Base-by-base conservation (phyloP, 2,888 invertebrate genomes). In the Axea sp. region DNA sequence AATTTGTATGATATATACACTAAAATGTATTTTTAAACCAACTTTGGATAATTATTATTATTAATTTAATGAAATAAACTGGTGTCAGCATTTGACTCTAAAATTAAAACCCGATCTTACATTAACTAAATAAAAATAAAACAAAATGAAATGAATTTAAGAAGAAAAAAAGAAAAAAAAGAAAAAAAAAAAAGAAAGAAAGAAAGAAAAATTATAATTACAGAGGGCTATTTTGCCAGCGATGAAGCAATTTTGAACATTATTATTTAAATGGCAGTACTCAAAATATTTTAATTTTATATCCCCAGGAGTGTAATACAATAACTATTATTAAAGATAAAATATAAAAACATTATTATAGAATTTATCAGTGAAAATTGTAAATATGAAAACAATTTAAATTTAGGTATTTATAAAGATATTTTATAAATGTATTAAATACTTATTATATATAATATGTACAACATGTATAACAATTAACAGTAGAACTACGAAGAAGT, bases 161-260 rank as follows among this genome's bases (percentile, higher is more conserved):
- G n/a, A 12, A 12, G 2, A 43, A 24, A 14, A 24, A 43, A 12
- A 2, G 14, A 7, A 26, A 11, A 26, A 24, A 26, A 24, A 43
- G n/a, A n/a, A n/a, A 31, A 33, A 31, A 12, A 5, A 12, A 31
- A 24, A 12, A 12, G 2, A 43, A 24, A 14, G 11, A 43, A 12
- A 2, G 14, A 7, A 26, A 11, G 12, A 24, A 26, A 24, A 43
- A 11, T 26, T 19, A 7, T 11, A 4, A 33, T 14, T 15, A 3
- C 33, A 33, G 33, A 33, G 33, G 33, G 33, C 33, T 9, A 31
- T 31, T 31, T 33, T 33, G 14, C 1, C n/a, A n/a, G 22, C 45
- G 43, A 55, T 35, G 28, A 62, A 53, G 31, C 22, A 7, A 15
- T 33, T 33, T 33, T 4, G n/a, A 15, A 14, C 1, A n/a, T 7